Base-by-base conservation (phyloP, 64 coral and sea anemone species). In the Platygyra sinensis region DNA sequence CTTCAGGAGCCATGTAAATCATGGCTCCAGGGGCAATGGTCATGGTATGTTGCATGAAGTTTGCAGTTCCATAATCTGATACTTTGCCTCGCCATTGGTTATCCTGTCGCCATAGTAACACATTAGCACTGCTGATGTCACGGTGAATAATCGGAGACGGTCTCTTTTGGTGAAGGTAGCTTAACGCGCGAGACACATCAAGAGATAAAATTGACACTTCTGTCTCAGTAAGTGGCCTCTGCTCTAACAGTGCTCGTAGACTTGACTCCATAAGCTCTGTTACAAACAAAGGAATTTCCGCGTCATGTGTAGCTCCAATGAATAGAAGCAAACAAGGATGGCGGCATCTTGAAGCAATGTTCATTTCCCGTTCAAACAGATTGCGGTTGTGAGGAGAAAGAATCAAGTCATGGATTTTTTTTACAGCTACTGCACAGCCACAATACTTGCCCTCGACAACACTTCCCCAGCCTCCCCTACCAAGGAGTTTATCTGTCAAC, bases 321-420 rank as follows among this genome's bases (percentile, higher is more conserved):
- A 86, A 85, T 69, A 89, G 92, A 57, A 93, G 64, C 4, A 93
- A 61, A 79, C 92, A 94, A 20, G 92, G 92, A 42, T 94, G 92
- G 38, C 92, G 79, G 76, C 92, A 94, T 52, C 78, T 82, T 38
- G 92, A 82, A 33, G 92, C 92, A 77, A 94, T 94, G 24, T 51
- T 59, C 72, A 94, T 94, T 82, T 94, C 92, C 61, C 92, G 76
- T 18, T 90, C 72, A 90, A 94, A 94, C 20, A 78, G 60, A 11
- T 72, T 52, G 9, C 51, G 22, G 63, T 90, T 90, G 38, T 94
- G 49, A 15, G 72, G 71, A 15, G 87, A 94, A 8, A 90, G 28
- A 69, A 94, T 90, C 19, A 78, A 17, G 0, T 94, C 80, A 24
- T 94, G 88, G 61, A 94, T 90, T 62, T 90, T 80, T 49, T 94